These are phyloP conservation scores for Neopipo cinnamomea DNA, from an alignment of 2,113 vertebrate species.

Conservation along the genomic window DNA sequence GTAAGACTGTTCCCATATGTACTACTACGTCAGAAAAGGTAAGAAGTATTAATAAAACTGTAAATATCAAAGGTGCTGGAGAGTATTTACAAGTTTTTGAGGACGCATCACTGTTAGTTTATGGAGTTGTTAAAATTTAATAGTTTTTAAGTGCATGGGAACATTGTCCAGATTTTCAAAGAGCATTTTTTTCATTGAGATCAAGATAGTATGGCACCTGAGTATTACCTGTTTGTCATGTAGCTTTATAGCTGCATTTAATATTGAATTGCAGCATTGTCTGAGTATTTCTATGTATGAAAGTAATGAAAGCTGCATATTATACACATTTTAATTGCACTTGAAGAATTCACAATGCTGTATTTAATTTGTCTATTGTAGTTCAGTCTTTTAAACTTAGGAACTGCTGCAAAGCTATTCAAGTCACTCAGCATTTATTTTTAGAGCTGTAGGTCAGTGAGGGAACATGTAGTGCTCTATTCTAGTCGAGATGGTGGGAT, in stretches of 20 bases:
- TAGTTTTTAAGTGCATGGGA: not conserved
- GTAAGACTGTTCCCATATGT: not conserved
- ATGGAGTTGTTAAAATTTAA: not conserved
- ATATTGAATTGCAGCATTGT: not conserved
- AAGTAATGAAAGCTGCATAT: not conserved
- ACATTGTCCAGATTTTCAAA: not conserved
- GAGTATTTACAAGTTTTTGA: not conserved
- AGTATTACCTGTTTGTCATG: not conserved
- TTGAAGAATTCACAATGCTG: not conserved
- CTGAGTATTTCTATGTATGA: not conserved
- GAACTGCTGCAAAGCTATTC: not conserved
- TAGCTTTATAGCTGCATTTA: not conserved
- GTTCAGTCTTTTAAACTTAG: not conserved
- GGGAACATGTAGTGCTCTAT: not conserved
- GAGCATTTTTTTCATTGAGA: not conserved
- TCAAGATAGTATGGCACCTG: not conserved
- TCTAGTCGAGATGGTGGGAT: not conserved
- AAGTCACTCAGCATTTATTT: constrained; percentile 8
- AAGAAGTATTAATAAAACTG: not conserved
- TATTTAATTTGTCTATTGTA: not conserved
- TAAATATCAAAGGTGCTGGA: not conserved
- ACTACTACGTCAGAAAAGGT: not conserved
- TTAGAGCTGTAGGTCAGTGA: constrained; percentile 27
- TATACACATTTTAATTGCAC: not conserved
- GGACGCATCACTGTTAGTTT: not conserved